Evolutionary conservation across 2,113 vertebrate genomes (phyloP).

Genomic region (Anguilla rostrata): DNA sequence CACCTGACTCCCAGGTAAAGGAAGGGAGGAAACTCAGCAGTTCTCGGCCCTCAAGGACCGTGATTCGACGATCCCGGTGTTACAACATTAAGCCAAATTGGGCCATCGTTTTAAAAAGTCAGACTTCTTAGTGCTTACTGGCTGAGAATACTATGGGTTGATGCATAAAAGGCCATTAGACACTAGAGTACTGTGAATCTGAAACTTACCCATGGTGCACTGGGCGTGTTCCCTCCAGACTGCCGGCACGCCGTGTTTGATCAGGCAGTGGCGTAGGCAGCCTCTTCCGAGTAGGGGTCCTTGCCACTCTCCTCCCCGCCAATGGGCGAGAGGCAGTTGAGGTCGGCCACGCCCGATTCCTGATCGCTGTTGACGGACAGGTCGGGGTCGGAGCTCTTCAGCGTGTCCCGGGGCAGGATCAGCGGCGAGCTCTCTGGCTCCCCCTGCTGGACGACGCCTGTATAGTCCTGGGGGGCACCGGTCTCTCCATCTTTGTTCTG

Average conservation of each 20-base stretch:
- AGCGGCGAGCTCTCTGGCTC: constrained; percentile 69
- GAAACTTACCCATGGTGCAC: neutral
- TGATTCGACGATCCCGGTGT: no score
- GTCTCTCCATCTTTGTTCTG: constrained; percentile 54
- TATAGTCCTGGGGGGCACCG: constrained; percentile 72
- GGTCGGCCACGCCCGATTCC: constrained; percentile 88
- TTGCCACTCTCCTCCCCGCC: constrained; percentile 77
- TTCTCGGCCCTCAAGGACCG: no score
- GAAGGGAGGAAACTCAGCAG: no score
- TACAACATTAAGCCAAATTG: neutral
- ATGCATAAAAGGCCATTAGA: no score
- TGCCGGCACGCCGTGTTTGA: neutral
- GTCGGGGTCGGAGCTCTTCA: constrained; percentile 77
- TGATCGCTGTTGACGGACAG: constrained; percentile 83
- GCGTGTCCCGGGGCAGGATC: constrained; percentile 71
- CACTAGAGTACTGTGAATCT: neutral
- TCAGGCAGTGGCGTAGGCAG: constrained; percentile 69
- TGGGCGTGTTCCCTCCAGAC: neutral
- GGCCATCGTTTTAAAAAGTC: neutral
- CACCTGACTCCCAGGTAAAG: no score
- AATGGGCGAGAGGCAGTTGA: constrained; percentile 86
- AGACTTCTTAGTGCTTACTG: no score
- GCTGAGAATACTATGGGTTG: no score
- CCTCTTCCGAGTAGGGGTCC: constrained; percentile 78
- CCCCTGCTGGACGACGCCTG: constrained; percentile 63